Evolutionary conservation across 2,888 invertebrate genomes (phyloP).

Genomic region (Drosophila cracens): DNA sequence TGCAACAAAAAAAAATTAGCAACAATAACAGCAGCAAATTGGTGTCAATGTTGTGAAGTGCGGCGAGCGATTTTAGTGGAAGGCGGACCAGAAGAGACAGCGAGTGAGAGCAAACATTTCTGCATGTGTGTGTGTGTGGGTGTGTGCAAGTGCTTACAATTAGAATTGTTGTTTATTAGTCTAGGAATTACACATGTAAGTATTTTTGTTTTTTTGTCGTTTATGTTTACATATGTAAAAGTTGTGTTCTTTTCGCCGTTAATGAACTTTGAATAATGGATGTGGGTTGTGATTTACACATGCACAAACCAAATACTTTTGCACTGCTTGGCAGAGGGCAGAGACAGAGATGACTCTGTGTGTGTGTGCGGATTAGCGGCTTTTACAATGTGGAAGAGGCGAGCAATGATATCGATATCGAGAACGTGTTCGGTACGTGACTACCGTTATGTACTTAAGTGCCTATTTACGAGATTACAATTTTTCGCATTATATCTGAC

Average conservation of each 20-base stretch:
- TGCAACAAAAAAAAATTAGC: conserved; percentile 46
- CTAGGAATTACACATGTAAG: conserved; percentile 63
- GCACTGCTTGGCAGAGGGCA: conserved; percentile 53
- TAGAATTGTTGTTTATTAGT: conserved; percentile 63
- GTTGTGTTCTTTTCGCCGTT: conserved; percentile 44
- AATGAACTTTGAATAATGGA: conserved; percentile 55
- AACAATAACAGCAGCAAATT: conserved; percentile 49
- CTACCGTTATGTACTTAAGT: conserved; percentile 74
- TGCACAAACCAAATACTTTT: conserved; percentile 53
- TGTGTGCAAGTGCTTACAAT: conserved; percentile 56
- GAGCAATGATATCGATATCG: conserved; percentile 49
- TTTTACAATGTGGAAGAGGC: conserved; percentile 35
- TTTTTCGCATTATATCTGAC: conserved; percentile 52
- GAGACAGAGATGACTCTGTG: conserved; percentile 21
- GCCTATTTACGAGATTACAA: conserved; percentile 73
- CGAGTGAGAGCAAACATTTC: conserved; percentile 20
- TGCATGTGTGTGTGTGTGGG: conserved; percentile 5
- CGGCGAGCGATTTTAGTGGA: conserved; percentile 16
- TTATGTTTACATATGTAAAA: conserved; percentile 46
- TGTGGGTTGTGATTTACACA: conserved; percentile 25
- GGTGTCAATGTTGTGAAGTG: conserved; percentile 67
- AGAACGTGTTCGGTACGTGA: conserved; percentile 63
- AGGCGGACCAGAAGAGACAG: conserved; percentile 7
- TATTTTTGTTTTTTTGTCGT: conserved; percentile 27
- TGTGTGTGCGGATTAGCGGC: conserved; percentile 40